A percentile compares a stretch with the other conserved stretches of the same genome.
Conservation (phyloP, 2,113 vertebrate species). For the Petrocephalus microphthalmus region DNA sequence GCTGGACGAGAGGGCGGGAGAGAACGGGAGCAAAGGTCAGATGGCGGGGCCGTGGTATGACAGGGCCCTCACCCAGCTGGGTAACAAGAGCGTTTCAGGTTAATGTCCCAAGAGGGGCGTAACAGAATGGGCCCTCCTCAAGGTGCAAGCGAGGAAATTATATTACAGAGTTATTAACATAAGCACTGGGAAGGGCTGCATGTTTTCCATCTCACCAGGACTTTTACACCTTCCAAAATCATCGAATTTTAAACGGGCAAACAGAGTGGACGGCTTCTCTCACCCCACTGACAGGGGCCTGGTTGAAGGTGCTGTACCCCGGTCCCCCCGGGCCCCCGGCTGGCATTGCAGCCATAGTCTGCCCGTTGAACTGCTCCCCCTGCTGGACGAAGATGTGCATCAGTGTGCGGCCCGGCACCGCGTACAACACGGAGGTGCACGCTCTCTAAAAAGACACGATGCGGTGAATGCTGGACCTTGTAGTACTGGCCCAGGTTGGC, state of each 20-base stretch:
- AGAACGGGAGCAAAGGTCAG: background rate
- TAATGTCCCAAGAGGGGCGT: background rate
- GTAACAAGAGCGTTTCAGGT: background rate
- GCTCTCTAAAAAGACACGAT: background rate
- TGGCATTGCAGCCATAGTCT: conserved; percentile 57
- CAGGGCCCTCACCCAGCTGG: too few species aligned
- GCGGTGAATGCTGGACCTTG: conserved; percentile 61
- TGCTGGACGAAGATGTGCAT: conserved; percentile 34
- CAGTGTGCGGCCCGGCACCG: background rate
- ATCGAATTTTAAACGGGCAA: background rate
- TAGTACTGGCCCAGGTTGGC: conserved; percentile 69
- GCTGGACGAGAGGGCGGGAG: conserved; percentile 50
- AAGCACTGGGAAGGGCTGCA: background rate
- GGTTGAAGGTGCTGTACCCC: conserved; percentile 65
- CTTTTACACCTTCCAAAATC: background rate
- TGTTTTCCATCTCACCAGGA: background rate
- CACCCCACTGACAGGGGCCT: conserved; percentile 67
- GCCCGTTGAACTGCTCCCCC: conserved; percentile 80
- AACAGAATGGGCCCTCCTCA: background rate
- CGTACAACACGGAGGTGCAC: background rate
- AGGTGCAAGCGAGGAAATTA: background rate
- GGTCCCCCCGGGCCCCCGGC: conserved; percentile 43
- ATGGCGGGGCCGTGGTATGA: background rate
- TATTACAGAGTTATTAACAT: background rate
- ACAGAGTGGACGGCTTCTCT: background rate